These are phyloP conservation scores for Ceuthmochares aereus DNA, from an alignment of 2,113 vertebrate species.

Conservation along the genomic window DNA sequence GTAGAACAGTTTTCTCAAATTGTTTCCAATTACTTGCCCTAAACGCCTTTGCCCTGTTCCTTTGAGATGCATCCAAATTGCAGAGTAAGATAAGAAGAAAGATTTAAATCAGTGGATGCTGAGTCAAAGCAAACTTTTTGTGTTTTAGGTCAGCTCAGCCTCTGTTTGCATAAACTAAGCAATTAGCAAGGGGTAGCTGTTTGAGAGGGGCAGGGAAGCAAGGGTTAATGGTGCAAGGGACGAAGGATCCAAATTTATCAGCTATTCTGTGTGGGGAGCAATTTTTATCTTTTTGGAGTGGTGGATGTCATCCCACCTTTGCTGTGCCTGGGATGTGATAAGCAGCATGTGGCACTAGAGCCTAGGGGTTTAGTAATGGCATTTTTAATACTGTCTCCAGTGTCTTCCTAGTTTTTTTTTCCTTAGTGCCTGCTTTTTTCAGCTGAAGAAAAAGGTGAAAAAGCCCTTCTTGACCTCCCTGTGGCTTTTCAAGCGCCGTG, in stretches of 20 bases:
- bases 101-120: not conserved
- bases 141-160: not conserved
- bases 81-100: not conserved
- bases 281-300: not conserved
- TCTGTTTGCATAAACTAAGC: fast-evolving
- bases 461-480: not conserved
- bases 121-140: not conserved
- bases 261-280: not conserved
- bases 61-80: not conserved
- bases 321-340: not conserved
- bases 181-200: not conserved
- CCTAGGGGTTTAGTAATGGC: not conserved
- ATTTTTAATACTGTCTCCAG: not conserved
- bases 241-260: not conserved
- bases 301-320: fast-evolving
- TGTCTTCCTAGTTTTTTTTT: not conserved
- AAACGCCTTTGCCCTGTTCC: not conserved
- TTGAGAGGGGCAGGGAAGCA: not conserved
- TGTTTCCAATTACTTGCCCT: not conserved
- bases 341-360: not conserved
- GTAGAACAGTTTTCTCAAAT: not conserved
- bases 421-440: not conserved
- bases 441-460: not conserved
- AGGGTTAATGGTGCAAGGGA: not conserved
- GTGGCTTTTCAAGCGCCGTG: not conserved